Evolutionary conservation across 1,140 invertebrate species (phyloP), one percentile per base, ranked within the genome.

Genomic region (Plectrocnemia conspersa): DNA sequence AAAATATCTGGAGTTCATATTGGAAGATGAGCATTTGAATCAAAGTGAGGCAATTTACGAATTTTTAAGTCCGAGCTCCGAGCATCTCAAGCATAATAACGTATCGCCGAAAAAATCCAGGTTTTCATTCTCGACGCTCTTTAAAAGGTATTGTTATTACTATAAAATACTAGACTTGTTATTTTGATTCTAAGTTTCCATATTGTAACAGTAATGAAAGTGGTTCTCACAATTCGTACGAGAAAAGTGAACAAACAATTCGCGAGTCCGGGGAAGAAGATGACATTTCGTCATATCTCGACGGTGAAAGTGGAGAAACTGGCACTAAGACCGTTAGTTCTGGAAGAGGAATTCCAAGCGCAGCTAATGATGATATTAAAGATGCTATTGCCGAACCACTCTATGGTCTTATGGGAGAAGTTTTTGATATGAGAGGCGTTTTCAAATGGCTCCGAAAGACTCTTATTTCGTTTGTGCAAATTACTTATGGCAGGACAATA

Each of bases 381-480:
- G 91, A 93, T 66, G 85, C 85, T 0, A 90, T 93, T 62, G 91
- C 90, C 6, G 91, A 94, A 69, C 90, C 91, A 1, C 71, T 94
- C 7, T 94, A 94, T 69, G 78, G 81, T 3, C 72, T 94, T 27
- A 79, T 94, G 54, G 88, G 86, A 40, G 91, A 95, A 77, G 80
- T 93, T 53, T 95, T 93, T 68, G 91, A 95, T 69, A 81, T 93
- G 72, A 77, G 85, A 58, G 91, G 91, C 0, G 84, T 92, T 21
- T 91, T 92, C 69, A 85, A 87, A 44, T 92, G 89, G 83, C 73
- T 95, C 10, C 72, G 91, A 57, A 85, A 86, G 64, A 92, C 88
- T 21, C 75, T 95, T 3, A 93, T 96, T 56, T 86, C 85, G 6
- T 94, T 94, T 73, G 91, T 95, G 5, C 91, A 96, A 71, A 86